Base-by-base conservation (phyloP, 2,797 vertebrate species). In the Antennarius maculatus region DNA sequence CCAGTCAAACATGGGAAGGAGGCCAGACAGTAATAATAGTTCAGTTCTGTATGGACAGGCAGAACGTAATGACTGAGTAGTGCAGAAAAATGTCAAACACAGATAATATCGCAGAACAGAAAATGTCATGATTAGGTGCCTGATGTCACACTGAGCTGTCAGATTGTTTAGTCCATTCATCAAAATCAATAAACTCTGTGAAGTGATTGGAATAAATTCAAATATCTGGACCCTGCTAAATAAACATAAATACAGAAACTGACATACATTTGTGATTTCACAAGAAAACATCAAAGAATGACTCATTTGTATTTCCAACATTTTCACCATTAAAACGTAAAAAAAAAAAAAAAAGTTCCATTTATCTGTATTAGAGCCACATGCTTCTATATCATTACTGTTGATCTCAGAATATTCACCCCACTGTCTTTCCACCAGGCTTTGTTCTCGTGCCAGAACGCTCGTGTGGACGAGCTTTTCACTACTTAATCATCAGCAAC, bases 371-470 rank as follows among this genome's bases (percentile, higher is more conserved):
- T 79, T 66, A 51, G 47, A 79, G 69, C 59, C 83, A 80, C 64
- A 75, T 82, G 82, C 55, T 71, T 61, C 54, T n/a, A 12, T 48
- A 15, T 82, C 71, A 80, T 75, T 76, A 62, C 54, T 84, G 41
- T 42, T 76, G 74, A 86, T 73, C 79, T 81, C 74, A 79, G 28
- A 71, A 31, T 31, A 62, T 14, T 66, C 61, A 41, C 45, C 43
- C 39, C 59, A 43, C 13, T 7, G 17, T 74, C 56, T 45, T 54
- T 60, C 16, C 23, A 17, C 62, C 42, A 48, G 1, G 0, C 57
- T 60, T 64, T 66, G 49, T 50, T 70, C 46, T 57, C 3, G 0
- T 54, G 73, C 70, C 68, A 84, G 65, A 61, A n/a, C 8, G 4
- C 11, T 41, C 48, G 15, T 11, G 28, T 31, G 10, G 23, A 69